phyloP scores from a whole-genome alignment of 1,140 invertebrate genomes.

The Drosophila obscura region DNA sequence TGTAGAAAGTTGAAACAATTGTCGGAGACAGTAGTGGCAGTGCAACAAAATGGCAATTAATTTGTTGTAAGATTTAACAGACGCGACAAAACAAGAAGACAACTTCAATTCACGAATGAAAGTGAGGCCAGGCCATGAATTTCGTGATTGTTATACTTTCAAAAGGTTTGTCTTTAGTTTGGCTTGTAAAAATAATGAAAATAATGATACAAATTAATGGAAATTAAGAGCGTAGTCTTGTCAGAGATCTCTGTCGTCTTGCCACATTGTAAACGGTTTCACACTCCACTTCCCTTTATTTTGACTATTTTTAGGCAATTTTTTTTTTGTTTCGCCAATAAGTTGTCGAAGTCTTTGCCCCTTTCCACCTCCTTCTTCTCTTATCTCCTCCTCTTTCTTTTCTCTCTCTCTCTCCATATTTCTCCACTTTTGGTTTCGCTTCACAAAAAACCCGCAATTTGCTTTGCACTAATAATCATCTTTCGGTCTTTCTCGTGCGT shows the following conservation, averaged over 20 bases:
- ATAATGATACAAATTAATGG: too few relatives aligned
- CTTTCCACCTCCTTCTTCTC: too few relatives aligned
- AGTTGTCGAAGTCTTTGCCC: background rate
- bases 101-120: constrained; percentile 31
- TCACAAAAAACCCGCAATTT: constrained; percentile 21
- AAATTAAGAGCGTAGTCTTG: too few relatives aligned
- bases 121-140: constrained; percentile 6
- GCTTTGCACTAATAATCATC: constrained; percentile 35
- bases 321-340: constrained; percentile 9
- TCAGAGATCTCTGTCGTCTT: too few relatives aligned
- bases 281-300: too few relatives aligned
- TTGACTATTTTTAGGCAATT: background rate
- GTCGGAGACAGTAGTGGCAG: constrained; percentile 33
- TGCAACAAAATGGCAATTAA: constrained; percentile 58
- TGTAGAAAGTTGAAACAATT: constrained; percentile 64
- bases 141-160: constrained; percentile 19
- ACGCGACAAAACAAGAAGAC: constrained; percentile 3
- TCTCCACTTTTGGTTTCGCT: constrained; percentile 19
- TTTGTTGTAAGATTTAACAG: constrained; percentile 51
- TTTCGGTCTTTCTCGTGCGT: constrained; percentile 12
- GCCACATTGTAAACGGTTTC: too few relatives aligned
- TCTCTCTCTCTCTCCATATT: background rate
- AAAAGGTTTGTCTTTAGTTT: too few relatives aligned
- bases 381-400: background rate
- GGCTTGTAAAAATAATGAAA: too few relatives aligned